phyloP scores from a whole-genome alignment of 2,888 invertebrate species.

The Amblyteles armatorius region DNA sequence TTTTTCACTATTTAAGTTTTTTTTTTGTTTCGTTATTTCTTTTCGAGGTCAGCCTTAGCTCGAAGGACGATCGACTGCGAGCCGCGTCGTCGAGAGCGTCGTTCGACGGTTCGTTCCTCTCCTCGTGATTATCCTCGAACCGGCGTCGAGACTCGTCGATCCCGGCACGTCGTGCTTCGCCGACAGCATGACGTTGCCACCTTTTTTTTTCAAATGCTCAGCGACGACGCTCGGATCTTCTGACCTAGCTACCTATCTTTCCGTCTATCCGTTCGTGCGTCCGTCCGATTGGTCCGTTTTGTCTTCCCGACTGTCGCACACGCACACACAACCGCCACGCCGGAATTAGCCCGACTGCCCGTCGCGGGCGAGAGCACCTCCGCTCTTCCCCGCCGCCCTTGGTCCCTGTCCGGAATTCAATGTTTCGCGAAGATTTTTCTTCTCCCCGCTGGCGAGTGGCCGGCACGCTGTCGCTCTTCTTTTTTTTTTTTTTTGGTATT shows the following conservation, averaged over 20 bases:
- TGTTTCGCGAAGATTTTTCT: slow-evolving; percentile 3
- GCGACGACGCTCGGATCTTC: slow-evolving; percentile 42
- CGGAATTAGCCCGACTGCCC: slow-evolving; percentile 64
- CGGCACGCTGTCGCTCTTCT: neutral
- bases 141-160: slow-evolving; percentile 39
- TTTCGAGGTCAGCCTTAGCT: slow-evolving; percentile 29
- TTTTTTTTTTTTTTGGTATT: neutral
- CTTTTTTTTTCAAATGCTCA: slow-evolving; percentile 12
- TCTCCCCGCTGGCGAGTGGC: neutral
- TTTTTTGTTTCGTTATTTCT: slow-evolving; percentile 6
- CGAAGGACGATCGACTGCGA: slow-evolving; percentile 17
- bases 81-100: slow-evolving; percentile 11
- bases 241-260: slow-evolving; percentile 20
- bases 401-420: neutral
- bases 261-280: neutral
- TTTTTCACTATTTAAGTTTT: neutral
- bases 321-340: slow-evolving; percentile 56
- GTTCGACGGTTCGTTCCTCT: slow-evolving; percentile 7
- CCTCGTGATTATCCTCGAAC: neutral
- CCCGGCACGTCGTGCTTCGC: slow-evolving; percentile 42
- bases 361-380: slow-evolving; percentile 37
- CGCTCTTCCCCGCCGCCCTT: slow-evolving; percentile 3
- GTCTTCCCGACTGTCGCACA: slow-evolving; percentile 44
- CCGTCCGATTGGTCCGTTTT: neutral
- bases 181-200: slow-evolving; percentile 46